Conservation (phyloP, 2,797 vertebrate genomes). For the Apodemus agrarius region DNA sequence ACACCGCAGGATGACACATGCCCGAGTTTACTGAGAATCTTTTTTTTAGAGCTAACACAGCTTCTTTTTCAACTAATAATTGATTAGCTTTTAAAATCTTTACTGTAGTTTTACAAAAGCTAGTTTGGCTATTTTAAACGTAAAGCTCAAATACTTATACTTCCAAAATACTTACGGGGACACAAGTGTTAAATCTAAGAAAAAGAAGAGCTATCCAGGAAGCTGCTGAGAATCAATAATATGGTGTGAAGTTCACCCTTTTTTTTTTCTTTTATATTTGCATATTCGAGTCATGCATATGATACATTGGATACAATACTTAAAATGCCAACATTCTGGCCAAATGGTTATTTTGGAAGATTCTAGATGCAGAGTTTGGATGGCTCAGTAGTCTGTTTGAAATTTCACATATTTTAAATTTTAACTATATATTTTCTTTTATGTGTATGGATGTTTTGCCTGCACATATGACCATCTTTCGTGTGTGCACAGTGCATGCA, state of each 20-base stretch:
- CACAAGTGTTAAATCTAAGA: background rate
- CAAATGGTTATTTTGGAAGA: slow-evolving; percentile 38
- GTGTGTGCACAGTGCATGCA: background rate
- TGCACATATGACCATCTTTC: background rate
- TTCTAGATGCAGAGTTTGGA: background rate
- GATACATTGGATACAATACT: background rate
- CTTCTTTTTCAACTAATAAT: slow-evolving; percentile 13
- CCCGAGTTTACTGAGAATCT: background rate
- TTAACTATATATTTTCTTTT: background rate
- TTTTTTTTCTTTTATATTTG: background rate
- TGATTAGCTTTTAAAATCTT: slow-evolving; percentile 11
- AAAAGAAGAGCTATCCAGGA: background rate
- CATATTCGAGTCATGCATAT: background rate
- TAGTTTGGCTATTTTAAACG: slow-evolving; percentile 30
- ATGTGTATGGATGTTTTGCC: background rate
- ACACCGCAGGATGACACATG: background rate
- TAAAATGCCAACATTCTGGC: background rate
- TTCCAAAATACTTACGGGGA: background rate
- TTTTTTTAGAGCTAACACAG: background rate
- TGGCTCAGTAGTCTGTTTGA: background rate
- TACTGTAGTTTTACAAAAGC: slow-evolving; percentile 7
- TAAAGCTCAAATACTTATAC: slow-evolving; percentile 45
- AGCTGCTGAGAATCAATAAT: background rate
- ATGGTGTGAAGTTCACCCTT: background rate
- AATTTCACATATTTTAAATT: background rate